A percentile compares a stretch with the other conserved stretches of the same genome.
Conservation (phyloP, 2,113 vertebrate species). For the Albula goreensis region DNA sequence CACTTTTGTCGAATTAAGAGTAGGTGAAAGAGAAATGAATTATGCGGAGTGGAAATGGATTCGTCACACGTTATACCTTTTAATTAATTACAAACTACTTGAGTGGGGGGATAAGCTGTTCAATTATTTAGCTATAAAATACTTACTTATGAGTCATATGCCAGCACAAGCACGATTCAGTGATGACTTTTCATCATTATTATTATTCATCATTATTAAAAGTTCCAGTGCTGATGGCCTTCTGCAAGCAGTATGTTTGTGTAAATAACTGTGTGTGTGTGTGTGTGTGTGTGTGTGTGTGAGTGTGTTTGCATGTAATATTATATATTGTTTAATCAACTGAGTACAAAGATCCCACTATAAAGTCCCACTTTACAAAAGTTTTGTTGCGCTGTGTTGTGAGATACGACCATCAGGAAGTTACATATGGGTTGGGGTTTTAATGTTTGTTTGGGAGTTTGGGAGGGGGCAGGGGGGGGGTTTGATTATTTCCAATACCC, state of each 20-base stretch:
- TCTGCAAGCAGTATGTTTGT: background rate
- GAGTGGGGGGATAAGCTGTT: conserved; percentile 8
- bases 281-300: background rate
- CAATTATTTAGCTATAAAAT: conserved; percentile 21
- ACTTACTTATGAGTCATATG: conserved; percentile 1
- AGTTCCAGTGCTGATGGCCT: background rate
- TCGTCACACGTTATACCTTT: conserved; percentile 9
- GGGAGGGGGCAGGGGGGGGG: too few species aligned
- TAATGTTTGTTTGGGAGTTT: background rate
- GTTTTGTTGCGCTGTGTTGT: too few species aligned
- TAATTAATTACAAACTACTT: conserved; percentile 22
- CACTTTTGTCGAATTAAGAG: conserved; percentile 12
- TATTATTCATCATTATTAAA: background rate
- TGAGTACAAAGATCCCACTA: too few species aligned
- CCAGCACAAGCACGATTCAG: background rate
- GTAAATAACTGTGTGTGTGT: background rate
- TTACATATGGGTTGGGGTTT: too few species aligned
- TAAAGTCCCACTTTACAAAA: too few species aligned
- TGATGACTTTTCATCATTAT: background rate
- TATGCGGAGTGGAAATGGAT: conserved; percentile 19
- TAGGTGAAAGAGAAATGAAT: conserved; percentile 7
- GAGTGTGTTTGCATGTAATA: background rate
- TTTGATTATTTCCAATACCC: background rate
- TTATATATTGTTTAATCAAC: too few species aligned
- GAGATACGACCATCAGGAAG: too few species aligned